Conservation (phyloP, 2,797 vertebrate species). For the Esox masquinongy region DNA sequence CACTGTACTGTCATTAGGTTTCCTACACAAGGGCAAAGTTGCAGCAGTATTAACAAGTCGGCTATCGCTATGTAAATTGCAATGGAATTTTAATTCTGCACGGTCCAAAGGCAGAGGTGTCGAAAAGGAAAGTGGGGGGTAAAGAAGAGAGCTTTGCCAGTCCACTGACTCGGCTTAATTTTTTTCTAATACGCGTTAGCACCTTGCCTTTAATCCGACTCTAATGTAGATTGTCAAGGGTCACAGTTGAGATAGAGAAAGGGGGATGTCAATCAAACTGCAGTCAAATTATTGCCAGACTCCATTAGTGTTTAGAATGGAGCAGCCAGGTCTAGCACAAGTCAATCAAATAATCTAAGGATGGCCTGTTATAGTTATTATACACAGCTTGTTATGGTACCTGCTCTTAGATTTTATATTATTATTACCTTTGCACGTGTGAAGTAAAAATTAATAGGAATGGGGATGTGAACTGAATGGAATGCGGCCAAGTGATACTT, state of each 20-base stretch:
- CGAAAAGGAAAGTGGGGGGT: conserved; percentile 47
- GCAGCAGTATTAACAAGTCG: conserved; percentile 17
- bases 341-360: conserved; percentile 79
- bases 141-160: conserved; percentile 62
- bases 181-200: conserved; percentile 80
- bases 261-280: conserved; percentile 79
- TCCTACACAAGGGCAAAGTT: conserved; percentile 11
- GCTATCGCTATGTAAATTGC: conserved; percentile 62
- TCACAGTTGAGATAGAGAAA: conserved; percentile 82
- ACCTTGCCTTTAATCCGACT: conserved; percentile 81
- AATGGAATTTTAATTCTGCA: conserved; percentile 19
- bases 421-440: neutral
- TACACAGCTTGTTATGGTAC: conserved; percentile 69
- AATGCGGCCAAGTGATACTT: conserved; percentile 23
- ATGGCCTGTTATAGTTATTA: conserved; percentile 75
- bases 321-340: conserved; percentile 74
- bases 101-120: neutral
- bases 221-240: conserved; percentile 82
- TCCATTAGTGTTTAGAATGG: conserved; percentile 78
- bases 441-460: neutral
- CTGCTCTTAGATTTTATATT: conserved; percentile 60
- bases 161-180: conserved; percentile 78
- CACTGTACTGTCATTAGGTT: conserved; percentile 4
- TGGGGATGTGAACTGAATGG: conserved; percentile 28
- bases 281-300: conserved; percentile 83